phyloP scores from a whole-genome alignment of 2,113 vertebrate genomes.

The Halichoeres trimaculatus region DNA sequence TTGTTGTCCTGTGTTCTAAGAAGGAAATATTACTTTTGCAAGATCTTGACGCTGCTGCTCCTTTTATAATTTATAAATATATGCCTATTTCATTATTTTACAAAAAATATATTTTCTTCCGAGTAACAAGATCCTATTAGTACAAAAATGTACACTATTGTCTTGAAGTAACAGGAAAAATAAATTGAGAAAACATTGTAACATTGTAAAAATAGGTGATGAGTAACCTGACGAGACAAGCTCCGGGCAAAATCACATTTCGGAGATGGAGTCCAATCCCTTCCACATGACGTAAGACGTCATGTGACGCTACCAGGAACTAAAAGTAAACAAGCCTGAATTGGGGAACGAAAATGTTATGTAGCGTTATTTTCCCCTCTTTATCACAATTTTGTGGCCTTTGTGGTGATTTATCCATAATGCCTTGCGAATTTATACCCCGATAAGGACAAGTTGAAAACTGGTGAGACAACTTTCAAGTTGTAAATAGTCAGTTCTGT shows the following conservation, averaged over 20 bases:
- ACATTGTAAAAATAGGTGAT: too few species aligned
- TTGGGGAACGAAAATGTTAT: conserved; percentile 28
- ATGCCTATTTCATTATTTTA: too few species aligned
- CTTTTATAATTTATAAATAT: too few species aligned
- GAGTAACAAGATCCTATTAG: too few species aligned
- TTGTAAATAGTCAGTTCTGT: conserved; percentile 27
- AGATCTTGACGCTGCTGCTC: too few species aligned
- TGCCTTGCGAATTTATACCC: conserved; percentile 4
- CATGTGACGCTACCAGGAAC: conserved; percentile 54
- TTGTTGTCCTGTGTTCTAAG: too few species aligned
- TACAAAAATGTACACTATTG: too few species aligned
- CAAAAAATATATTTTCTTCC: too few species aligned
- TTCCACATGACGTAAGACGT: conserved; percentile 31
- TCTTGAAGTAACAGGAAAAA: too few species aligned
- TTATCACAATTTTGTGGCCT: background rate
- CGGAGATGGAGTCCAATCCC: background rate
- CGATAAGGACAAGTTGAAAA: conserved; percentile 27
- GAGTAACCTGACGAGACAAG: background rate
- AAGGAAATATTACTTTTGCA: too few species aligned
- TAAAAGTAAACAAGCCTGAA: conserved; percentile 72
- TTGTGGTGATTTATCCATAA: background rate
- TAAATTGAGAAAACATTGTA: too few species aligned
- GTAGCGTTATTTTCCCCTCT: conserved; percentile 17
- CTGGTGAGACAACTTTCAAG: conserved; percentile 46
- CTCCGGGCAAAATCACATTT: accelerated